Evolutionary conservation across 2,797 vertebrate genomes (phyloP).

Genomic region (Sphaeramia orbicularis): DNA sequence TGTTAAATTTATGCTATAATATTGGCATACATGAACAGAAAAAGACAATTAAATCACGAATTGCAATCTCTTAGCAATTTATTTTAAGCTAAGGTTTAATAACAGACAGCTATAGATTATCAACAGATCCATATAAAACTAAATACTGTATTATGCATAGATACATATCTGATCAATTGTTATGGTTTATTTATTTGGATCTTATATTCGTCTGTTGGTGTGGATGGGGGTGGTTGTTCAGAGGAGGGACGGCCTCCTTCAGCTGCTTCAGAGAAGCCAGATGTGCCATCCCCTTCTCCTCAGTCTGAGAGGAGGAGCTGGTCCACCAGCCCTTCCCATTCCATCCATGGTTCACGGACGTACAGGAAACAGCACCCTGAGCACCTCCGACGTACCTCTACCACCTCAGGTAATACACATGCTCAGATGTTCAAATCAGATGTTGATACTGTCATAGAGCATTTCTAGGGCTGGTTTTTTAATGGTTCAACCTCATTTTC

Average conservation of each 20-base stretch:
- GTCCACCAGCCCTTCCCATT: conserved; percentile 88
- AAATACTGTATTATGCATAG: too few relatives aligned
- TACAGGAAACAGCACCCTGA: conserved; percentile 90
- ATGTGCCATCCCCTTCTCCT: conserved; percentile 84
- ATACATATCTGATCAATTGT: too few relatives aligned
- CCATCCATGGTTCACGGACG: conserved; percentile 76
- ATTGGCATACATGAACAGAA: too few relatives aligned
- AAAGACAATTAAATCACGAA: too few relatives aligned
- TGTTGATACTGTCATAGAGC: neutral
- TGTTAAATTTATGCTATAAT: too few relatives aligned
- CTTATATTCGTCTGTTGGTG: conserved; percentile 7
- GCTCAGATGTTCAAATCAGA: neutral
- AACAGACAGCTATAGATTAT: too few relatives aligned
- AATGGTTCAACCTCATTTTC: neutral
- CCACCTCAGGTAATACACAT: conserved; percentile 85
- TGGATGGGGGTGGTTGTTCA: conserved; percentile 64
- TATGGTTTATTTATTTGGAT: too few relatives aligned
- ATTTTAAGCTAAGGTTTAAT: too few relatives aligned
- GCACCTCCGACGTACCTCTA: conserved; percentile 87
- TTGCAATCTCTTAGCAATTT: too few relatives aligned
- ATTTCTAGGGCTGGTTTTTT: neutral
- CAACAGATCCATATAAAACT: too few relatives aligned
- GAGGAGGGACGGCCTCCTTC: conserved; percentile 88
- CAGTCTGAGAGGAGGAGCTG: conserved; percentile 85
- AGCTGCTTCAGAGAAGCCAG: conserved; percentile 84